A percentile compares a stretch with the other conserved stretches of the same genome.
These are phyloP conservation scores for Argyresthia goedartella DNA, from an alignment of 2,888 invertebrate species.

Conservation along the genomic window DNA sequence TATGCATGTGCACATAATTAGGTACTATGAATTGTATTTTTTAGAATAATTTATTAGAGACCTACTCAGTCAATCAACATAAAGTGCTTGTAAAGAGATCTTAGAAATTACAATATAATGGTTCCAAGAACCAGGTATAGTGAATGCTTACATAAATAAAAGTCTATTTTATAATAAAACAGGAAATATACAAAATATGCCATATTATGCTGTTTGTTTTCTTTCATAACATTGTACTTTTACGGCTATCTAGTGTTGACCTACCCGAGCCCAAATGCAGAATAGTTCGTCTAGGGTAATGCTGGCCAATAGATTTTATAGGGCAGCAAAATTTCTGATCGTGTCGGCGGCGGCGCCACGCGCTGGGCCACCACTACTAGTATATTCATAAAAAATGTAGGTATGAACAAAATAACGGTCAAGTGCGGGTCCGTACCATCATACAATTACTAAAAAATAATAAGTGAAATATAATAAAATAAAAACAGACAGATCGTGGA, in stretches of 20 bases:
- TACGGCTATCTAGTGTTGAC: neutral
- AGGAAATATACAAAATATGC: slow-evolving; percentile 32
- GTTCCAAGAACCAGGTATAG: slow-evolving; percentile 34
- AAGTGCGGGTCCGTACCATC: too few relatives aligned
- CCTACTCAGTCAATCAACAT: neutral
- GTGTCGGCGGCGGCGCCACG: too few relatives aligned
- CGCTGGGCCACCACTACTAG: too few relatives aligned
- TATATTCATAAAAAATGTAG: too few relatives aligned
- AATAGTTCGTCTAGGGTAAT: neutral
- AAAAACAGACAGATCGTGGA: too few relatives aligned
- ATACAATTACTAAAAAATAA: too few relatives aligned
- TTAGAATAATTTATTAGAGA: neutral
- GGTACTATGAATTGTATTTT: neutral
- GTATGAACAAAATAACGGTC: too few relatives aligned
- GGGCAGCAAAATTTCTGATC: too few relatives aligned
- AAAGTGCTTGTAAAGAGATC: neutral
- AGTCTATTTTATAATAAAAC: neutral
- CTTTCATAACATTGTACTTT: neutral
- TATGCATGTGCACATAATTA: too few relatives aligned
- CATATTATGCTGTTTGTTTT: slow-evolving; percentile 18
- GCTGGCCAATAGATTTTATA: too few relatives aligned
- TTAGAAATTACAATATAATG: slow-evolving; percentile 16
- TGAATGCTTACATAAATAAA: slow-evolving; percentile 26
- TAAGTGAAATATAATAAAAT: too few relatives aligned
- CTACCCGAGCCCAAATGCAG: too few relatives aligned